Percentiles rank a stretch among this genome's conserved stretches.
Evolutionary conservation across 2,888 invertebrate genomes (phyloP).

Genomic region (Clivina fossor): DNA sequence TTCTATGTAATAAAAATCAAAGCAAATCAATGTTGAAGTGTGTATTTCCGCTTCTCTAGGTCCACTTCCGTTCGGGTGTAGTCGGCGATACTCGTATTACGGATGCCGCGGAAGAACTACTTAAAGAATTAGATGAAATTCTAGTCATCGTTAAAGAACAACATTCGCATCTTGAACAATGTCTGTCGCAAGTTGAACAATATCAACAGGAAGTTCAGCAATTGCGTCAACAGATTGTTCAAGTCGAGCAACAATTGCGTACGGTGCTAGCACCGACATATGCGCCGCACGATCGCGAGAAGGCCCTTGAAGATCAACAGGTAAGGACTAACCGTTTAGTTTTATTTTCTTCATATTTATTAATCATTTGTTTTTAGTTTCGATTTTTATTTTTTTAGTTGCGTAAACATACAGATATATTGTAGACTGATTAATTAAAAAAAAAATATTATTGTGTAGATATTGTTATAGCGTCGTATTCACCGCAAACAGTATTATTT

Average conservation of each 20-base stretch:
- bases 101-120: conserved; percentile 69
- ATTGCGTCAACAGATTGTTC: conserved; percentile 79
- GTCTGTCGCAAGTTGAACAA: conserved; percentile 82
- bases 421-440: too few species aligned
- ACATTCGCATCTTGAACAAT: conserved; percentile 68
- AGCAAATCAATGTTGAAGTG: background rate
- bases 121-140: conserved; percentile 68
- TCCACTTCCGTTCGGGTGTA: conserved; percentile 86
- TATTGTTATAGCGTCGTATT: too few species aligned
- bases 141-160: conserved; percentile 64
- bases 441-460: too few species aligned
- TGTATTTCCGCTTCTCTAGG: conserved; percentile 54
- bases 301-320: conserved; percentile 82
- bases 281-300: conserved; percentile 79
- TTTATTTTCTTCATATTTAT: too few species aligned
- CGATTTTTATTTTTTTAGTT: too few species aligned
- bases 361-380: background rate
- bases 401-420: too few species aligned
- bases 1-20: too few species aligned
- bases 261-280: conserved; percentile 81
- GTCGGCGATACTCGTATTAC: conserved; percentile 76
- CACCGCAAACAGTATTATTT: too few species aligned
- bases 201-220: conserved; percentile 86
- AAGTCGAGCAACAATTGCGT: conserved; percentile 85
- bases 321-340: too few species aligned